Percentiles rank a stretch among this genome's conserved stretches.
Conservation (phyloP, 2,888 invertebrate species). For the Drosophila prostipennis region DNA sequence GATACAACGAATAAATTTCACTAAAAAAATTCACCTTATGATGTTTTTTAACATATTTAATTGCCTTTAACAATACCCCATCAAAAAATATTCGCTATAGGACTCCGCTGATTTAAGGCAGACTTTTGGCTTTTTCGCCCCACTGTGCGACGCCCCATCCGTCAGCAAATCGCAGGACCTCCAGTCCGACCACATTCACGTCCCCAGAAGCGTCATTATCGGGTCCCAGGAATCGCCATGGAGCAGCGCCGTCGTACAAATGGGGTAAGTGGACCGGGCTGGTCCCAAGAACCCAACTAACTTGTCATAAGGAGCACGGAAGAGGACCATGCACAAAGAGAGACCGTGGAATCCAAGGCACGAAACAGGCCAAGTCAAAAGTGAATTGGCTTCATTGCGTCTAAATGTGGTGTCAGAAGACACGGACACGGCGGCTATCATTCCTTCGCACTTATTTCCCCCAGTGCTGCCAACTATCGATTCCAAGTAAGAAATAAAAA, state of each 20-base stretch:
- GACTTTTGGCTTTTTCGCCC: too few relatives aligned
- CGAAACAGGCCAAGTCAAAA: constrained; percentile 39
- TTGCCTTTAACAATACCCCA: too few relatives aligned
- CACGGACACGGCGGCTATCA: constrained; percentile 41
- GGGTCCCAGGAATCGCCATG: constrained; percentile 24
- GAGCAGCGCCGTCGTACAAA: constrained; percentile 16
- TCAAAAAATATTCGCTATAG: too few relatives aligned
- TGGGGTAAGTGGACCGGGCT: constrained; percentile 8
- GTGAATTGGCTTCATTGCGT: constrained; percentile 76
- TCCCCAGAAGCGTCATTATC: constrained; percentile 49
- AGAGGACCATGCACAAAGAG: constrained; percentile 6
- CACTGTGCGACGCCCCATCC: constrained; percentile 34
- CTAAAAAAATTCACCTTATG: too few relatives aligned
- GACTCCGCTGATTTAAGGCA: too few relatives aligned
- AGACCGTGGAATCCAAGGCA: constrained; percentile 18
- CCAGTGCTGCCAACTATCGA: constrained; percentile 13
- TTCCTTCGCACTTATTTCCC: constrained; percentile 10
- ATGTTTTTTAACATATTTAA: too few relatives aligned
- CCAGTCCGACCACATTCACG: constrained; percentile 51
- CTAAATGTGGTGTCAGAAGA: constrained; percentile 71
- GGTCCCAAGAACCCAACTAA: constrained; percentile 39
- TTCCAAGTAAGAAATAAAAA: neutral
- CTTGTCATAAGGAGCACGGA: constrained; percentile 55
- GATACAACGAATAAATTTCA: too few relatives aligned
- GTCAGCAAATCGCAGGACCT: constrained; percentile 24